Evolutionary conservation across 1,140 invertebrate genomes (phyloP), one percentile per base, ranked within the genome.

Genomic region (Drosophila pseudoananassae): DNA sequence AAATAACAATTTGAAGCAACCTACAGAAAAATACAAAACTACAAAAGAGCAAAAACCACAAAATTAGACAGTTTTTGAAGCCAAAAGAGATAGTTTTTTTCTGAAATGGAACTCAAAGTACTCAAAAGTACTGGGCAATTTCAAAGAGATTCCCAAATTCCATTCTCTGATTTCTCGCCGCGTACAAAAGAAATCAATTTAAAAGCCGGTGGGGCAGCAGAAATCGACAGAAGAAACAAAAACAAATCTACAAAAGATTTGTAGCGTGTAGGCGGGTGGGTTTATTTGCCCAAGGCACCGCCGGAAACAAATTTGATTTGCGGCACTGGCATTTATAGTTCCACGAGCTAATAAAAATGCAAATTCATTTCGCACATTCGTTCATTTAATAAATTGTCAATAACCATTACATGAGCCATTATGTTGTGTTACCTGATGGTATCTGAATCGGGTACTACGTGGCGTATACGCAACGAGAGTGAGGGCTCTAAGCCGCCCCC

Each of bases 131-230:
- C 33, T 31, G 15, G 43, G 23, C 23, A 9, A 7, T 29, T 14
- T 17, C 4, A 14, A 1, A 45, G 58, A 40, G 23, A 14, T 20
- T 20, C 60, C 59, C 10, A 38, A 38, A 4, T 51, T 45, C 23
- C 63, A 38, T 38, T 31, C 38, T 27, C 64, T 53, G 20, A 45
- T 20, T 23, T 69, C 50, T 31, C 40, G 29, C 33, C 43, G 23
- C 60, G 31, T 64, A 54, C 56, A 72, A 76, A 66, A 64, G 78
- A 88, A 88, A 88, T 88, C 83, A 83, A 88, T 88, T 77, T 63
- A 45, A 68, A 57, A 61, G 43, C 47, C 57, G 46, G 49, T 71
- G 65, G 9, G 3, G 36, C 55, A 12, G 3, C 38, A 5, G 14
- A 60, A 52, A 60, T 27, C 31, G n/a, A 52, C 15, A 15, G 23